Evolutionary conservation across 2,888 invertebrate species (phyloP).

Genomic region (Theretra japonica): DNA sequence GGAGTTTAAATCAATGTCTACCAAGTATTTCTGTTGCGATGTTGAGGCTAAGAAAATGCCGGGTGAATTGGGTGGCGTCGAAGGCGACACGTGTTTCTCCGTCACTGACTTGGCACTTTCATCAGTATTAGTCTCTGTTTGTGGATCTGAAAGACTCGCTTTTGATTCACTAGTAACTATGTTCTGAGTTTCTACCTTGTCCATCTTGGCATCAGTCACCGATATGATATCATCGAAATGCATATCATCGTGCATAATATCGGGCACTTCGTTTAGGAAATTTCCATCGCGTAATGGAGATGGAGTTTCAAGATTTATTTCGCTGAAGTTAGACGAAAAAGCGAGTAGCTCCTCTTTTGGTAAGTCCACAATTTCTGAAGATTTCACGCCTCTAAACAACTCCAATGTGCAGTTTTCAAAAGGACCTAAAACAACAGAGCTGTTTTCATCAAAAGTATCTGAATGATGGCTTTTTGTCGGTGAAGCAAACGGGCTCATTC

Average conservation of each 20-base stretch:
- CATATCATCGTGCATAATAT: conserved; percentile 66
- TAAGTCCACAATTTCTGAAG: conserved; percentile 69
- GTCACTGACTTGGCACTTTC: conserved; percentile 63
- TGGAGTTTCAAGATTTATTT: conserved; percentile 78
- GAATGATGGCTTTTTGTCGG: conserved; percentile 77
- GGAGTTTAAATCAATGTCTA: conserved; percentile 66
- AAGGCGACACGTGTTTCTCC: conserved; percentile 70
- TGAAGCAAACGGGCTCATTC: conserved; percentile 74
- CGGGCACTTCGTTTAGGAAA: conserved; percentile 79
- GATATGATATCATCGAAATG: conserved; percentile 66
- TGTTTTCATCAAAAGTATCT: conserved; percentile 79
- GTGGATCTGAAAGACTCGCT: conserved; percentile 46
- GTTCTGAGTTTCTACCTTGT: conserved; percentile 16
- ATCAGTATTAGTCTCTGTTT: conserved; percentile 57
- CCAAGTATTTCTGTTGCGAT: conserved; percentile 70
- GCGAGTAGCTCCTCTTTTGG: conserved; percentile 80
- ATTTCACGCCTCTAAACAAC: conserved; percentile 79
- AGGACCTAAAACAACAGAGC: conserved; percentile 84
- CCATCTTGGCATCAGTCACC: conserved; percentile 59
- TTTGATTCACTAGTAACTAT: conserved; percentile 23
- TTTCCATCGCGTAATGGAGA: conserved; percentile 77
- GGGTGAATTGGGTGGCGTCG: conserved; percentile 78
- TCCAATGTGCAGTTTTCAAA: conserved; percentile 84
- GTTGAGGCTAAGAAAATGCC: conserved; percentile 71
- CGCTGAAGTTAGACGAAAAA: conserved; percentile 83